Evolutionary conservation across 2,113 vertebrate species (phyloP).

Genomic region (Spermophilus dauricus): DNA sequence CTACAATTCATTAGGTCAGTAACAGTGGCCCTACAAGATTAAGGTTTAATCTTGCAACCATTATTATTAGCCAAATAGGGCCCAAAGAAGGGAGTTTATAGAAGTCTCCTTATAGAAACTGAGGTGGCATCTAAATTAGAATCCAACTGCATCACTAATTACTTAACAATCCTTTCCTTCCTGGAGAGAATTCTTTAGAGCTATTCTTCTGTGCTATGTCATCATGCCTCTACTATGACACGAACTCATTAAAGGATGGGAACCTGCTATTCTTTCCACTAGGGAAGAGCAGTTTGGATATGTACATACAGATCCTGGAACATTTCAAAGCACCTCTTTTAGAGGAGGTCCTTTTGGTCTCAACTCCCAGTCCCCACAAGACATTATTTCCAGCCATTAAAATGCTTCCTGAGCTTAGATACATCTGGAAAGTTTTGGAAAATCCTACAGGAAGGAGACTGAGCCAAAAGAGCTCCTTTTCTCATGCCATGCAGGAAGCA

Average conservation of each 20-base stretch:
- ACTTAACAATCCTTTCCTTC: slow-evolving; percentile 17
- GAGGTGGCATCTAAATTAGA: slow-evolving; percentile 44
- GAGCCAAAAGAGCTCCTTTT: slow-evolving; percentile 74
- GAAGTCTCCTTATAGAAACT: slow-evolving; percentile 40
- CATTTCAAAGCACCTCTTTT: slow-evolving; percentile 52
- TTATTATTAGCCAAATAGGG: slow-evolving; percentile 4
- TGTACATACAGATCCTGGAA: background rate
- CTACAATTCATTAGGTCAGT: background rate
- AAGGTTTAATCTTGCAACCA: background rate
- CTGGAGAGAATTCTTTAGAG: slow-evolving; percentile 22
- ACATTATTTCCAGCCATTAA: slow-evolving; percentile 79
- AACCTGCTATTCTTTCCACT: background rate
- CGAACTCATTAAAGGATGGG: background rate
- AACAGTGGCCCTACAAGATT: background rate
- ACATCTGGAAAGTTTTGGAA: slow-evolving; percentile 83
- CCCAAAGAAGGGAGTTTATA: background rate
- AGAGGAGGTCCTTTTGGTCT: slow-evolving; percentile 56
- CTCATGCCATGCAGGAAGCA: slow-evolving; percentile 77
- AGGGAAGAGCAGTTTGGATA: background rate
- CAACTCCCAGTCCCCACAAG: slow-evolving; percentile 7
- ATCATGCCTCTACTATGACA: background rate
- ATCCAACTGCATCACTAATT: slow-evolving; percentile 2
- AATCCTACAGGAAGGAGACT: slow-evolving; percentile 80
- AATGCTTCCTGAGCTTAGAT: slow-evolving; percentile 78
- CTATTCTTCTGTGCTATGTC: background rate